Conservation (phyloP, 2,888 invertebrate genomes). For the Microdon myrmicae region DNA sequence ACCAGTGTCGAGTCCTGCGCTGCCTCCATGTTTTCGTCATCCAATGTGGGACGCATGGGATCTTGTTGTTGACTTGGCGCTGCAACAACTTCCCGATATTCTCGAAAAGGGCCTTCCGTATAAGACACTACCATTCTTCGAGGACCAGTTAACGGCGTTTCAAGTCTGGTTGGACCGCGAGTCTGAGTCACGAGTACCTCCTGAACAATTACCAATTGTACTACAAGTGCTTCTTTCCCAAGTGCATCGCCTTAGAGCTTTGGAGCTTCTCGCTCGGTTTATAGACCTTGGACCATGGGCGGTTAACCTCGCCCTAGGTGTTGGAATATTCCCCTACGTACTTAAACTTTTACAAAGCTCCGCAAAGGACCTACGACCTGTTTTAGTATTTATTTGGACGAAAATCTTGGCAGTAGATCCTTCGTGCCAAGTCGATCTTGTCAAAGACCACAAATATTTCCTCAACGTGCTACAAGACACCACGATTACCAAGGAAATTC, state of each 20-base stretch:
- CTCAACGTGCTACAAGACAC: slow-evolving; percentile 89
- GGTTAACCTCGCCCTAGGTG: slow-evolving; percentile 93
- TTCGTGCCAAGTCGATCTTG: slow-evolving; percentile 94
- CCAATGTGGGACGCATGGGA: slow-evolving; percentile 99
- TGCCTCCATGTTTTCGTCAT: slow-evolving; percentile 91
- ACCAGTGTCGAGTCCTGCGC: slow-evolving; percentile 90
- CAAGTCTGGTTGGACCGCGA: slow-evolving; percentile 73
- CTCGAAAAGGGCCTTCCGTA: slow-evolving; percentile 72
- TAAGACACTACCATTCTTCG: slow-evolving; percentile 90
- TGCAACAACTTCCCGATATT: slow-evolving; percentile 87
- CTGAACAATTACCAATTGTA: slow-evolving; percentile 97
- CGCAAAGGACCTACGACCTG: slow-evolving; percentile 88
- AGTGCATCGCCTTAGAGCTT: slow-evolving; percentile 89
- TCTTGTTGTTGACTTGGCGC: slow-evolving; percentile 91
- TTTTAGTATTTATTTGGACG: slow-evolving; percentile 98
- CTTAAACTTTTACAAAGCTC: slow-evolving; percentile 95
- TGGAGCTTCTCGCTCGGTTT: slow-evolving; percentile 93
- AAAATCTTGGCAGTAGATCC: slow-evolving; percentile 97
- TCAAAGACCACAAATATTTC: slow-evolving; percentile 96
- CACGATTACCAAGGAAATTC: slow-evolving; percentile 83
- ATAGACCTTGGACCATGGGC: slow-evolving; percentile 96
- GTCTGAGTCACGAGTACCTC: slow-evolving; percentile 82
- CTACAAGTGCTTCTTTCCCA: slow-evolving; percentile 84
- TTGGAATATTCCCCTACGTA: slow-evolving; percentile 99
- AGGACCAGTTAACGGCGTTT: slow-evolving; percentile 97